phyloP scores from a whole-genome alignment of 2,797 vertebrate species.

The Setipinna tenuifilis region DNA sequence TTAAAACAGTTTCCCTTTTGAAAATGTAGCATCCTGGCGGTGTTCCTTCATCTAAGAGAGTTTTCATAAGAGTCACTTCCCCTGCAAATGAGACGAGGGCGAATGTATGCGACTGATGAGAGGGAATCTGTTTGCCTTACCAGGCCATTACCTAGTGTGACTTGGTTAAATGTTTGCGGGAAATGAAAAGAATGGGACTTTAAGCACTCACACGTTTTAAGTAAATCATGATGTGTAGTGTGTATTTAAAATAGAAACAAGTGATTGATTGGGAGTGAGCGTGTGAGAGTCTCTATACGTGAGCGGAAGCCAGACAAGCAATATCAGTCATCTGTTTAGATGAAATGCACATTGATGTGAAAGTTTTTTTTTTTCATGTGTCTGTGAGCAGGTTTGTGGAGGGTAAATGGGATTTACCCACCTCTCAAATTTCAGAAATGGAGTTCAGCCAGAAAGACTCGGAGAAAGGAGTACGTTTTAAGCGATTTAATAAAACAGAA shows the following conservation, averaged over 20 bases:
- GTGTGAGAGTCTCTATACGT: too few species aligned
- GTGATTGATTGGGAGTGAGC: neutral
- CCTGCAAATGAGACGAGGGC: neutral
- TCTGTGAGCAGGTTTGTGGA: too few species aligned
- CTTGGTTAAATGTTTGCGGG: slow-evolving; percentile 1
- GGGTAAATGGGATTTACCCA: too few species aligned
- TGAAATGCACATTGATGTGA: neutral
- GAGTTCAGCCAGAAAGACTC: too few species aligned
- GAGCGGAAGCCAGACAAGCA: neutral
- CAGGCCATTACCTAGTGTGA: slow-evolving; percentile 15
- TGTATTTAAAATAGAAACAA: neutral
- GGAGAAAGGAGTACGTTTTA: too few species aligned
- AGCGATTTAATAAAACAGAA: too few species aligned
- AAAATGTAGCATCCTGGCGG: slow-evolving; percentile 34
- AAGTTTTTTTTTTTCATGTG: neutral
- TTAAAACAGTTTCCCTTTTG: slow-evolving; percentile 47
- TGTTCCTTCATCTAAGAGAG: slow-evolving; percentile 37
- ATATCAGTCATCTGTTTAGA: neutral
- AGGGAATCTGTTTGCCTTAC: neutral
- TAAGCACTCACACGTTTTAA: neutral
- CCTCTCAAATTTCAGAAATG: too few species aligned
- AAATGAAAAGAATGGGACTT: neutral
- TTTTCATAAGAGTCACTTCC: neutral
- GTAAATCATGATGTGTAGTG: neutral
- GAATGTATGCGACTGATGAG: neutral